Evolutionary conservation across 2,113 vertebrate species (phyloP).

Genomic region (Apteryx mantelli): DNA sequence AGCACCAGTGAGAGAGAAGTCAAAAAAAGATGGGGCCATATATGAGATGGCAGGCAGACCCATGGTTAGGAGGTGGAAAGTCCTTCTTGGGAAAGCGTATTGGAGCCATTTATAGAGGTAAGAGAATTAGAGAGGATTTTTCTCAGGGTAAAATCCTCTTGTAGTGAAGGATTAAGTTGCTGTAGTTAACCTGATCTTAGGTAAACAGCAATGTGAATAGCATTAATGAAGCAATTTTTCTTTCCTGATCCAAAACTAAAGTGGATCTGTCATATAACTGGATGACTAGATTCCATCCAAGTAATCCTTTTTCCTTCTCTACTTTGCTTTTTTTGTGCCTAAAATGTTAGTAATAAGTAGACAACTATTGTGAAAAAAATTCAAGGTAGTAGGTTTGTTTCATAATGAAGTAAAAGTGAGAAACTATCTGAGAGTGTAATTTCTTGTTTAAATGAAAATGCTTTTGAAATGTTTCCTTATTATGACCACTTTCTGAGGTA

Average conservation of each 20-base stretch:
- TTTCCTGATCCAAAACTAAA: not conserved
- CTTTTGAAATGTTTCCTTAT: not conserved
- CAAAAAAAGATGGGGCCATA: not conserved
- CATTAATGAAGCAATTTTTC: not conserved
- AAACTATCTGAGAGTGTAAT: not conserved
- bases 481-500: not conserved
- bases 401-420: not conserved
- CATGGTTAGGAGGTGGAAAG: not conserved
- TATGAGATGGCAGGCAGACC: not conserved
- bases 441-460: not conserved
- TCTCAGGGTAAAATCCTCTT: conserved; percentile 4
- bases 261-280: not conserved
- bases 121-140: conserved; percentile 22
- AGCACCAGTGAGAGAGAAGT: not conserved
- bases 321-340: not conserved
- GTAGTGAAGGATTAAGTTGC: not conserved
- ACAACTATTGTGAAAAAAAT: not conserved
- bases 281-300: not conserved
- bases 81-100: not conserved
- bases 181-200: conserved; percentile 22
- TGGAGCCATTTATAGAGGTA: not conserved
- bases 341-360: not conserved
- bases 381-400: not conserved
- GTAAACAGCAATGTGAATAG: not conserved
- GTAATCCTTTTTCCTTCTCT: not conserved